phyloP scores from a whole-genome alignment of 2,888 invertebrate species.

The Temnothorax ravouxi region DNA sequence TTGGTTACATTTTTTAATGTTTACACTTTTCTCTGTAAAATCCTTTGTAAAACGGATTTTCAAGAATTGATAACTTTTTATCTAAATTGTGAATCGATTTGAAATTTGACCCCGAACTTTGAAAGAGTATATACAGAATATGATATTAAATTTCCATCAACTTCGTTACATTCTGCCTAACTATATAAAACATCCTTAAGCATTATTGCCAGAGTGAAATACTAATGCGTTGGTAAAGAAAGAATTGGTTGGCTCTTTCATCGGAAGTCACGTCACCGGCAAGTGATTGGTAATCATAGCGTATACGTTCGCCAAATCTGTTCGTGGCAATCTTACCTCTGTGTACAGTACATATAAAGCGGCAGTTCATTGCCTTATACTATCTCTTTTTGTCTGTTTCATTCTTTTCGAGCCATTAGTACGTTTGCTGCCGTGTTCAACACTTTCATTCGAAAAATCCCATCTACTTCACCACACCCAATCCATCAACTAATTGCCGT shows the following conservation, averaged over 20 bases:
- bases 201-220: neutral
- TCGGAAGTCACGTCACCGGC: conserved; percentile 61
- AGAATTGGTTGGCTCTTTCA: conserved; percentile 4
- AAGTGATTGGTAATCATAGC: conserved; percentile 63
- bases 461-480: conserved; percentile 78
- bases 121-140: no score
- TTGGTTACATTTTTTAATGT: no score
- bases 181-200: no score
- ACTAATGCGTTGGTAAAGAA: conserved; percentile 41
- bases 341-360: conserved; percentile 3
- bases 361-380: conserved; percentile 61
- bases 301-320: conserved; percentile 62
- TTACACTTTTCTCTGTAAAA: no score
- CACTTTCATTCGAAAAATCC: conserved; percentile 61
- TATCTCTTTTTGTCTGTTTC: conserved; percentile 47
- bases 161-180: no score
- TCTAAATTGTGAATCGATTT: no score
- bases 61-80: no score
- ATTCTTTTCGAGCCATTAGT: conserved; percentile 42
- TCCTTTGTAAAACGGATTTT: no score
- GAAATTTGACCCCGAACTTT: no score
- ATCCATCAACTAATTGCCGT: conserved; percentile 83
- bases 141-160: no score
- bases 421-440: conserved; percentile 43
- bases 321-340: conserved; percentile 54